phyloP scores from a whole-genome alignment of 2,888 invertebrate genomes.

The Galerucella calmariensis region DNA sequence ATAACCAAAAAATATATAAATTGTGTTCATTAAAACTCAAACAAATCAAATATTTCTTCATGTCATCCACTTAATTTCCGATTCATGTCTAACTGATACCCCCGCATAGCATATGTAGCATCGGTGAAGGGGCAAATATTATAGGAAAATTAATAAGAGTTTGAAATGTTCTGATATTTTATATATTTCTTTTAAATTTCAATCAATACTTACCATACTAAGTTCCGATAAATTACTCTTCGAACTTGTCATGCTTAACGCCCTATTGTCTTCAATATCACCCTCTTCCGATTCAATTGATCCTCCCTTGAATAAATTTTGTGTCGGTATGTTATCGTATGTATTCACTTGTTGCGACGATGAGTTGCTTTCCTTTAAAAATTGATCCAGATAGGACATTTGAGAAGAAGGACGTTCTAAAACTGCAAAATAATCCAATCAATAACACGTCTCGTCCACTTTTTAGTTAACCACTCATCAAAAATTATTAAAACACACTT shows the following conservation, averaged over 20 bases:
- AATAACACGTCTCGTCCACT: neutral
- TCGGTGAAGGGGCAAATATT: too few relatives aligned
- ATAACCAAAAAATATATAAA: too few relatives aligned
- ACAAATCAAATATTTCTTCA: too few relatives aligned
- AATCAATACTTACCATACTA: slow-evolving; percentile 74
- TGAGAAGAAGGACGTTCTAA: slow-evolving; percentile 90
- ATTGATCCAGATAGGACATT: slow-evolving; percentile 91
- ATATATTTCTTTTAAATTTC: neutral
- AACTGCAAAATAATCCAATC: slow-evolving; percentile 67
- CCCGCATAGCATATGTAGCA: too few relatives aligned
- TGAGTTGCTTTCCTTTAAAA: slow-evolving; percentile 79
- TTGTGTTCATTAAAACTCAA: too few relatives aligned
- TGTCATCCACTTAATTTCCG: too few relatives aligned
- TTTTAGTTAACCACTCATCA: slow-evolving; percentile 11
- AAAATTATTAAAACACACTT: slow-evolving; percentile 26
- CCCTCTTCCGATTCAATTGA: slow-evolving; percentile 79
- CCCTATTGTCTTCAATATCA: slow-evolving; percentile 80
- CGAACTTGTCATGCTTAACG: slow-evolving; percentile 81
- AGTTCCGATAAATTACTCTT: slow-evolving; percentile 87
- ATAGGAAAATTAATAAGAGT: too few relatives aligned
- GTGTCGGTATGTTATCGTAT: slow-evolving; percentile 58
- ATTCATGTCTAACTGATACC: too few relatives aligned
- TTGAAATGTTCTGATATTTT: neutral
- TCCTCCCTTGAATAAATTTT: slow-evolving; percentile 65
- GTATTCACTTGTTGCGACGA: slow-evolving; percentile 56